phyloP scores from a whole-genome alignment of 1,140 invertebrate species.

The Tetraneura akinire region DNA sequence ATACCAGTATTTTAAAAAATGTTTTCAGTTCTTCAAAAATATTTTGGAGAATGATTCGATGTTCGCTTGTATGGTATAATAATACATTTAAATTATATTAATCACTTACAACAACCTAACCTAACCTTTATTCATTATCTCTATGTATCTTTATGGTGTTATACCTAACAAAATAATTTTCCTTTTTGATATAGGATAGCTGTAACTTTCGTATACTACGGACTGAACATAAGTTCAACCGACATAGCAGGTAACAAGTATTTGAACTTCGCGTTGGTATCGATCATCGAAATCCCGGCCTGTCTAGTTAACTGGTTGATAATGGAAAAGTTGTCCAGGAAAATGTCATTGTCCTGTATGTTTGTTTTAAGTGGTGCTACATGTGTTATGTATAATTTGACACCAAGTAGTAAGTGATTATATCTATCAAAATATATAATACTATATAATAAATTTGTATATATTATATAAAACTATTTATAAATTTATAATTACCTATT shows the following conservation, averaged over 20 bases:
- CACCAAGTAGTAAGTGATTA: slow-evolving; percentile 52
- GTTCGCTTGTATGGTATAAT: slow-evolving; percentile 32
- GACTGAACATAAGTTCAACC: slow-evolving; percentile 66
- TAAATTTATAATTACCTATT: too few relatives aligned
- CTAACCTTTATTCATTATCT: too few relatives aligned
- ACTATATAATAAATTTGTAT: too few relatives aligned
- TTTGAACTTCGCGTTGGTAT: slow-evolving; percentile 62
- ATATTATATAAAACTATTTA: too few relatives aligned
- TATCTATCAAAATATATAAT: too few relatives aligned
- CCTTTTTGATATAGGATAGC: slow-evolving; percentile 64
- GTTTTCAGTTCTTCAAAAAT: background rate
- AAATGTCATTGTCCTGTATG: slow-evolving; percentile 35
- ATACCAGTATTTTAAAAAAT: background rate
- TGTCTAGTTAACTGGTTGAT: slow-evolving; percentile 52
- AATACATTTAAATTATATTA: too few relatives aligned
- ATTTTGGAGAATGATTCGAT: slow-evolving; percentile 22
- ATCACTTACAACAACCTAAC: too few relatives aligned
- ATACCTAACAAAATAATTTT: too few relatives aligned
- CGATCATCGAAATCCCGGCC: slow-evolving; percentile 61
- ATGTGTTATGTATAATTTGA: slow-evolving; percentile 53
- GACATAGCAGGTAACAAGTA: slow-evolving; percentile 57
- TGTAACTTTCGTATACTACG: slow-evolving; percentile 73
- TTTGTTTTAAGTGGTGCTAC: slow-evolving; percentile 53
- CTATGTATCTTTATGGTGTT: too few relatives aligned
- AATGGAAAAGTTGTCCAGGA: slow-evolving; percentile 53